Base-by-base conservation (phyloP, 2,797 vertebrate species). In the Sebastes nivosus region DNA sequence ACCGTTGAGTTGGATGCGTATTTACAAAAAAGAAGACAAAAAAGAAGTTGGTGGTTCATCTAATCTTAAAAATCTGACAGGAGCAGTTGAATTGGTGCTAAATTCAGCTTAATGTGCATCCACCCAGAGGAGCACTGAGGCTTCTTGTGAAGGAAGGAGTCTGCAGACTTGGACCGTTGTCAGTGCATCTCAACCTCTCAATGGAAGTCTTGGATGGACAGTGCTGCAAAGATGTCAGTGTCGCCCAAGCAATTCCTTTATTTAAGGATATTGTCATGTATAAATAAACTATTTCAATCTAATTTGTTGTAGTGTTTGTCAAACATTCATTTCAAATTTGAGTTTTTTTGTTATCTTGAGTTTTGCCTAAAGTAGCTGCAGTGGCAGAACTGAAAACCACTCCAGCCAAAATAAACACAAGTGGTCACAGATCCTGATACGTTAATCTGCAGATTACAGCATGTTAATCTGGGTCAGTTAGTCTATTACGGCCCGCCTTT, bases 361-460 rank as follows among this genome's bases (percentile, higher is more conserved):
- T 52, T 42, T 46, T 42, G 6, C 8, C 10, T 3, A 30, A 24
- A 29, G 8, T 5, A 68, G 57, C 14, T 58, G 4, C 22, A 42
- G 14, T 8, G 6, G 11, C 38, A 8, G 6, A 50, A n/a, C 38
- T 70, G 55, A 81, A 79, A 87, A 81, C 61, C 46, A 7, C 64
- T 76, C 42, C 66, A 68, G 72, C 65, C 85, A 80, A 87, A 92
- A 89, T 87, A 88, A 89, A 87, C 83, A 82, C 57, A 67, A 83
- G 79, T 86, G 86, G 81, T 91, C 81, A 87, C 77, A 86, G 82
- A 85, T 92, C 83, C 79, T 70, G 86, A 87, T 83, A 50, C 46
- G 75, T 86, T 95, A 95, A 95, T 95, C 93, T 94, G 70, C 73
- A 90, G 93, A 94, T 95, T 94, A 94, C 79, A 75, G 70, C 30